Base-by-base conservation (phyloP, 2,888 invertebrate species). In the Parnassius smintheus region DNA sequence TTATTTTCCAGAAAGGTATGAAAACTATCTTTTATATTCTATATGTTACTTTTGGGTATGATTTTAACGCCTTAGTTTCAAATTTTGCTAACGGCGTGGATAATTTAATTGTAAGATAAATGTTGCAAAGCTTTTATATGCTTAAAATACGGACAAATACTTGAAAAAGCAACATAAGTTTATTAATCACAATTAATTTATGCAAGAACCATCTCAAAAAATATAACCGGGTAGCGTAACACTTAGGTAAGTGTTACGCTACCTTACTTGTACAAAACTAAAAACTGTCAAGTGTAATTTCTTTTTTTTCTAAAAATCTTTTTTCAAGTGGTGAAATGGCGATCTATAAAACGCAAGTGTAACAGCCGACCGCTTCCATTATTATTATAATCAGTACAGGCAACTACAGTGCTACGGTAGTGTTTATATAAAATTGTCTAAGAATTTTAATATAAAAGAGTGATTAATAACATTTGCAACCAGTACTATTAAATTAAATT, bases 241-340 rank as follows among this genome's bases (percentile, higher is more conserved):
- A 72, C 78, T 89, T 87, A 18, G 18, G 1, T 18, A 18, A 18
- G 18, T 18, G 18, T 18, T 18, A 18, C 18, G 18, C 18, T 18
- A 88, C 86, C 86, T 86, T 88, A 87, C 83, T 76, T 71, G 73
- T 75, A 69, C 78, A 82, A 83, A 84, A 87, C 84, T 86, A 77
- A 75, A 81, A 80, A 73, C 72, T 71, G 35, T 13, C 55, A 70
- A 74, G 62, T 77, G 76, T 73, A 74, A 80, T 75, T 82, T 80
- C 80, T 83, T 81, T 80, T 79, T n/a, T n/a, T n/a, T n/a, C n/a
- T n/a, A n/a, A 75, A 75, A 80, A 79, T 81, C n/a, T n/a, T n/a
- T n/a, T n/a, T 79, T 80, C 76, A 69, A 80, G 78, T 71, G 72
- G 73, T 74, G 76, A 79, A 81, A 80, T 82, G 86, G 70, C 77